A percentile compares a stretch with the other conserved stretches of the same genome.
Conservation (phyloP, 2,797 vertebrate species). For the Tamandua tetradactyla region DNA sequence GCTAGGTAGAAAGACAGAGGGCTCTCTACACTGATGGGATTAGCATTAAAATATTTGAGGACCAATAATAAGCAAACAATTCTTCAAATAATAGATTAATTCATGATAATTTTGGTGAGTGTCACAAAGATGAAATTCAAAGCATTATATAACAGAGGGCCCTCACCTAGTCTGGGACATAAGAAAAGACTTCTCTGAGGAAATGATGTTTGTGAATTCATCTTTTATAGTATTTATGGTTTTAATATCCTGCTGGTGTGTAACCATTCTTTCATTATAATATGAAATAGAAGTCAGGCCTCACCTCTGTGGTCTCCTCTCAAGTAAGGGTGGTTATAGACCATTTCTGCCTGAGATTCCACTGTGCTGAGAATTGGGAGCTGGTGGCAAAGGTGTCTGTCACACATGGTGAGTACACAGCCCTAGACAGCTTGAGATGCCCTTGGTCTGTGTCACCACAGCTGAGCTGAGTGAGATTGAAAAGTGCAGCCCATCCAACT, state of each 20-base stretch:
- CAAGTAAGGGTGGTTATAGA: constrained; percentile 49
- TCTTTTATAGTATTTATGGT: constrained; percentile 76
- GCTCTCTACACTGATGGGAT: constrained; percentile 33
- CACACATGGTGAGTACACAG: constrained; percentile 17
- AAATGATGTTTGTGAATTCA: constrained; percentile 50
- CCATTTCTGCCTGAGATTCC: constrained; percentile 46
- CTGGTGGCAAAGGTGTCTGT: constrained; percentile 7
- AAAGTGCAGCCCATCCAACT: background rate
- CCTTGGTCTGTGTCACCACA: constrained; percentile 7
- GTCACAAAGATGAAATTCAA: constrained; percentile 24
- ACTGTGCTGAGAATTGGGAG: constrained; percentile 5
- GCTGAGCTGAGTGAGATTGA: constrained; percentile 38
- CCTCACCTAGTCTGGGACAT: constrained; percentile 54
- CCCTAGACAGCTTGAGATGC: constrained; percentile 41
- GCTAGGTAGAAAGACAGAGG: background rate
- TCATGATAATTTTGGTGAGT: background rate
- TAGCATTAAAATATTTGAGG: constrained; percentile 53
- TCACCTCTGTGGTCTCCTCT: constrained; percentile 56
- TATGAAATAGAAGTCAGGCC: constrained; percentile 70
- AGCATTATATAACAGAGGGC: constrained; percentile 42
- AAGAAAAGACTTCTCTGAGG: constrained; percentile 67
- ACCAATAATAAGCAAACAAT: constrained; percentile 41
- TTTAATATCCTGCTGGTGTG: constrained; percentile 74
- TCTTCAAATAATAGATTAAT: constrained; percentile 48
- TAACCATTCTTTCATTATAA: constrained; percentile 69